Evolutionary conservation across 2,888 invertebrate species (phyloP).

Genomic region (Callosobruchus maculatus): DNA sequence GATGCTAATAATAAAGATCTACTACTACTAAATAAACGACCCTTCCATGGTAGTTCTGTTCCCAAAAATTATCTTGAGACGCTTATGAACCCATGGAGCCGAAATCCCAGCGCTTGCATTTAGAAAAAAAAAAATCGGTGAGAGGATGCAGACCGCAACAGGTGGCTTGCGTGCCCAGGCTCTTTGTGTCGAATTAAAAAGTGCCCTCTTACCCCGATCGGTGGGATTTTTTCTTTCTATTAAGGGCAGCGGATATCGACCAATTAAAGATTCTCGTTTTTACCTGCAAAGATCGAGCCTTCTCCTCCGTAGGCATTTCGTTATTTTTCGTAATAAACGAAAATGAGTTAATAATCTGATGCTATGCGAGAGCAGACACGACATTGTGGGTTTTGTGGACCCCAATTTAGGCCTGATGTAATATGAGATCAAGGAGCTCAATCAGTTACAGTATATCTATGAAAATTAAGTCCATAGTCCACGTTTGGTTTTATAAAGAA

Average conservation of each 20-base stretch:
- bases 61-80: neutral
- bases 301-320: neutral
- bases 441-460: neutral
- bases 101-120: neutral
- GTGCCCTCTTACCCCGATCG: neutral
- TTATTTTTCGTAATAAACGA: neutral
- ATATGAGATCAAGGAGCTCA: neutral
- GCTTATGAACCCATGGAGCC: neutral
- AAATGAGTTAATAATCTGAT: neutral
- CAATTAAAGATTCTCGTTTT: neutral
- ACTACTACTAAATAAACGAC: too few relatives aligned
- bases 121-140: constrained; percentile 9
- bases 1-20: too few relatives aligned
- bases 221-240: neutral
- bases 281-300: neutral
- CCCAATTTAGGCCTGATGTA: neutral
- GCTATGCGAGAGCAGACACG: neutral
- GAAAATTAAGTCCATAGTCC: neutral
- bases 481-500: neutral
- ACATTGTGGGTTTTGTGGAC: neutral
- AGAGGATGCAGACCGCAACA: constrained; percentile 3
- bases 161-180: constrained; percentile 10
- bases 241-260: neutral
- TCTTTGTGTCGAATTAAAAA: neutral
- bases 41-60: too few relatives aligned